These are phyloP conservation scores for Apis dorsata DNA, from an alignment of 1,140 invertebrate species.

Conservation along the genomic window DNA sequence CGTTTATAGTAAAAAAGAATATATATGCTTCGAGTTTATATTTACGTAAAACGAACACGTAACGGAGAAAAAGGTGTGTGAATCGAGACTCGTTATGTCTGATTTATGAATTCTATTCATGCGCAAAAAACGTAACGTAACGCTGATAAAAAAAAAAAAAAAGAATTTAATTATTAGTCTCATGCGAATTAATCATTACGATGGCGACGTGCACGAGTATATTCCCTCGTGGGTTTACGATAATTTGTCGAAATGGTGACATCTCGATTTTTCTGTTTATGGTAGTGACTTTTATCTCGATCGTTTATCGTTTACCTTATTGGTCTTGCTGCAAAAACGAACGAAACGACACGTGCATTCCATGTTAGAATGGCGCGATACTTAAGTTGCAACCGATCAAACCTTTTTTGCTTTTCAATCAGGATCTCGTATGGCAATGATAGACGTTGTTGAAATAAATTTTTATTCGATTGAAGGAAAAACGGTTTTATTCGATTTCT, in stretches of 20 bases:
- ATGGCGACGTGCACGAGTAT: background rate
- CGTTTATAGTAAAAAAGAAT: background rate
- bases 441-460: background rate
- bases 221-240: background rate
- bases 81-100: background rate
- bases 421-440: background rate
- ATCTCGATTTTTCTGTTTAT: background rate
- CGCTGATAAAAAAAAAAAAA: background rate
- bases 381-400: background rate
- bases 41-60: slow-evolving; percentile 29
- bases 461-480: background rate
- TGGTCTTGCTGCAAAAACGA: background rate
- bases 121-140: background rate
- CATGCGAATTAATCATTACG: background rate
- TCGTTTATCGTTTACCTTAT: background rate
- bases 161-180: too few relatives aligned
- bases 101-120: slow-evolving; percentile 1
- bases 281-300: background rate
- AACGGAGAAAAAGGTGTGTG: slow-evolving; percentile 10
- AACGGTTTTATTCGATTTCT: background rate
- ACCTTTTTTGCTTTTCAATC: background rate
- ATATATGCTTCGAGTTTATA: background rate
- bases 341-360: background rate
- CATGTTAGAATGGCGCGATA: background rate
- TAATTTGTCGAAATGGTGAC: background rate